These are phyloP conservation scores for Paramacrobiotus metropolitanus DNA, from an alignment of 1,140 invertebrate genomes.

Conservation along the genomic window DNA sequence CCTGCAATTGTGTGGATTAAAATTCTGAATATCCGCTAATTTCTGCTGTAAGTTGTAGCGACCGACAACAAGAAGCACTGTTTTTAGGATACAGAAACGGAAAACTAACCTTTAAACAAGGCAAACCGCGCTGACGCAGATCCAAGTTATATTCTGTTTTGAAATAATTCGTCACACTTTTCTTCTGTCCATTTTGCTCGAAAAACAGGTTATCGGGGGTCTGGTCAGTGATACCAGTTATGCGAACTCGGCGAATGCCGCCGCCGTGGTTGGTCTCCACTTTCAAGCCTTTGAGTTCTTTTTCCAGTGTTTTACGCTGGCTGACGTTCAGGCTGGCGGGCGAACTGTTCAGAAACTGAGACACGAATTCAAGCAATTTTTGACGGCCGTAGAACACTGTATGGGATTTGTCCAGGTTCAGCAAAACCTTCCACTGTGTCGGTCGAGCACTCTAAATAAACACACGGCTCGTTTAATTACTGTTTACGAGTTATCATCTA, in stretches of 20 bases:
- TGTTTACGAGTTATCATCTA: too few relatives aligned
- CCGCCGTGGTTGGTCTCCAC: not conserved
- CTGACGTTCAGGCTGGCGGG: not conserved
- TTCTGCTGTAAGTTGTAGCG: too few relatives aligned
- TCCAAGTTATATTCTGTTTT: not conserved
- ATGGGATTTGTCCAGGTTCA: constrained; percentile 1
- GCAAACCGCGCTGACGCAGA: not conserved
- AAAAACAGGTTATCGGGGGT: not conserved
- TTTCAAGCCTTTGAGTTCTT: not conserved
- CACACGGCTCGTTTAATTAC: too few relatives aligned
- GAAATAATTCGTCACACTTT: not conserved
- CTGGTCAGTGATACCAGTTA: not conserved
- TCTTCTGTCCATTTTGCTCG: not conserved
- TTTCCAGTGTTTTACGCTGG: not conserved
- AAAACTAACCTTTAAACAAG: not conserved
- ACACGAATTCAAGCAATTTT: not conserved
- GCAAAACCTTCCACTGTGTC: not conserved
- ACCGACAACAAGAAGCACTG: too few relatives aligned
- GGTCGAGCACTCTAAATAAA: constrained; percentile 4
- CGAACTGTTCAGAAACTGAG: not conserved
- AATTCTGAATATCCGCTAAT: too few relatives aligned
- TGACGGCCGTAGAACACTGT: not conserved
- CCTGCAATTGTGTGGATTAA: too few relatives aligned
- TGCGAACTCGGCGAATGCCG: not conserved
- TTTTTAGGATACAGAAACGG: too few relatives aligned